A percentile compares a stretch with the other conserved stretches of the same genome.
phyloP scores from a whole-genome alignment of 2,797 vertebrate genomes.

The Mionectes olivaceus region DNA sequence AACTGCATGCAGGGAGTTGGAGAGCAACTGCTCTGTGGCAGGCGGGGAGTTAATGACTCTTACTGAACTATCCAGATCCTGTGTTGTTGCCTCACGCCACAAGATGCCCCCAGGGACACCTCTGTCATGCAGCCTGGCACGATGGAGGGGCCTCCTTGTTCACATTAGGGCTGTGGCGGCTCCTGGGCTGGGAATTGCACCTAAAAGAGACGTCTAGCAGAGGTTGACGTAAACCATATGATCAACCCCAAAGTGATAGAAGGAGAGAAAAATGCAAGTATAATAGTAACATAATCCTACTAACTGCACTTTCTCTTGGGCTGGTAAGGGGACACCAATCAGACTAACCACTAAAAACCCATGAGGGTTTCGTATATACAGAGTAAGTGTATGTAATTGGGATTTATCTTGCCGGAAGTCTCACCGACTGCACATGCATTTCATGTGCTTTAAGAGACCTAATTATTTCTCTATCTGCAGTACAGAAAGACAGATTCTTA shows the following conservation, averaged over 20 bases:
- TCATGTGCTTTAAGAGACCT: constrained; percentile 19
- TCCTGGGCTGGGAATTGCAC: background rate
- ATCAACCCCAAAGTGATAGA: constrained; percentile 17
- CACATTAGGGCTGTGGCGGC: background rate
- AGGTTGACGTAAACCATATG: background rate
- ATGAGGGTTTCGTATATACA: background rate
- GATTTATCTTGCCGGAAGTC: constrained; percentile 43
- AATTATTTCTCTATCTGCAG: background rate
- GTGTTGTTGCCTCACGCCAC: background rate
- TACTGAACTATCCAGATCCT: background rate
- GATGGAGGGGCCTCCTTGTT: background rate
- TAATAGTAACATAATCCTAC: constrained; percentile 12
- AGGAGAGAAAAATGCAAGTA: constrained; percentile 34
- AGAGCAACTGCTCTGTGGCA: background rate
- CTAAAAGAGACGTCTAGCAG: background rate
- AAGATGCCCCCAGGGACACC: background rate
- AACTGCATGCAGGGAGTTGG: background rate
- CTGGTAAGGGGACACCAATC: constrained; percentile 36
- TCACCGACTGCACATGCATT: background rate
- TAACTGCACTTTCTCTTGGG: constrained; percentile 25
- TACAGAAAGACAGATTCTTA: constrained; percentile 16
- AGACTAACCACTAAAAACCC: constrained; percentile 44
- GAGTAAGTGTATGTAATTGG: constrained; percentile 14
- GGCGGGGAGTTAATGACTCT: background rate
- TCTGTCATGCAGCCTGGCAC: background rate